Conservation (phyloP, 2,888 invertebrate species). For the Andrena hattorfiana region DNA sequence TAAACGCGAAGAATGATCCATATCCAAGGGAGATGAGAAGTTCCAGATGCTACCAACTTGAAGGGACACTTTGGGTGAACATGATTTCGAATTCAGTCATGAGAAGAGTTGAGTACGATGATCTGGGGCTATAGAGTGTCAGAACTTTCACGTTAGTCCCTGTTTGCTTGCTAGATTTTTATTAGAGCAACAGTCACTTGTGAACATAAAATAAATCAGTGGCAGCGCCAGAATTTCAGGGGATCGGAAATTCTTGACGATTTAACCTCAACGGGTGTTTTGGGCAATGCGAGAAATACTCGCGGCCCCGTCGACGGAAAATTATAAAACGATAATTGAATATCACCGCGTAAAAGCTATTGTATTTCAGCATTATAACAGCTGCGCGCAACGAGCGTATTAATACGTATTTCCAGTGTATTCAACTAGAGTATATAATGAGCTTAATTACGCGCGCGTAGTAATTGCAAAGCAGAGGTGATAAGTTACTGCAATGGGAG, state of each 20-base stretch:
- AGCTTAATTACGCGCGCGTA: slow-evolving; percentile 36
- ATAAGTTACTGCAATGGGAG: slow-evolving; percentile 50
- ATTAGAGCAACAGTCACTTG: no score
- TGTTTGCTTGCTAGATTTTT: no score
- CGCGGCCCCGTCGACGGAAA: neutral
- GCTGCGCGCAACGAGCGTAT: slow-evolving; percentile 22
- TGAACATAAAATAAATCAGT: no score
- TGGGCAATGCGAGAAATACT: neutral
- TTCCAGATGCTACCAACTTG: neutral
- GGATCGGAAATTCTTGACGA: neutral
- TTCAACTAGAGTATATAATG: slow-evolving; percentile 43
- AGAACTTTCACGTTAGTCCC: no score
- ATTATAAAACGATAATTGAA: slow-evolving; percentile 43
- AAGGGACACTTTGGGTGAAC: neutral
- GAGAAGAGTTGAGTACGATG: no score
- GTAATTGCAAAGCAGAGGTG: slow-evolving; percentile 37
- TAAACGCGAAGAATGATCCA: neutral
- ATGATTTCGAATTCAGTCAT: neutral
- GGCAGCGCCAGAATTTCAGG: neutral
- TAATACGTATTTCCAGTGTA: slow-evolving; percentile 34
- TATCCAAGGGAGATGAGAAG: neutral
- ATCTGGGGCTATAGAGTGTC: no score
- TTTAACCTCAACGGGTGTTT: slow-evolving; percentile 10
- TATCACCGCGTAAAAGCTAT: slow-evolving; percentile 53
- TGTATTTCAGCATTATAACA: slow-evolving; percentile 36